phyloP scores from a whole-genome alignment of 2,888 invertebrate species.

The Plagiodera versicolora region DNA sequence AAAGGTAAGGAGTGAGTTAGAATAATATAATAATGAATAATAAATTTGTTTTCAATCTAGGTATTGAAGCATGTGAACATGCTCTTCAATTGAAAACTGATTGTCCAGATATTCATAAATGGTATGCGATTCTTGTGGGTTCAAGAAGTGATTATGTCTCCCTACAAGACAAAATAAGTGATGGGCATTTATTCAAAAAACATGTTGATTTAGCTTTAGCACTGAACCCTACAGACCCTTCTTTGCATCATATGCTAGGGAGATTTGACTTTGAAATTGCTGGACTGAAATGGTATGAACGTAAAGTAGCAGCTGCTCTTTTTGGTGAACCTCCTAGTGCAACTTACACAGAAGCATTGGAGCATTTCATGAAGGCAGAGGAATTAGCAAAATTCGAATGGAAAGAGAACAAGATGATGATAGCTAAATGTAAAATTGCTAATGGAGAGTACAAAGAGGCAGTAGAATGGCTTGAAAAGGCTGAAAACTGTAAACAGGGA shows the following conservation, averaged over 20 bases:
- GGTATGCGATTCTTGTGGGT: slow-evolving; percentile 68
- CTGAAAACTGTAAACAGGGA: slow-evolving; percentile 29
- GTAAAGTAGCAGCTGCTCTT: slow-evolving; percentile 65
- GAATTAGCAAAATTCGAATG: slow-evolving; percentile 57
- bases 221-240: slow-evolving; percentile 63
- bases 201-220: slow-evolving; percentile 68
- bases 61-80: slow-evolving; percentile 60
- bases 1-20: slow-evolving; percentile 45
- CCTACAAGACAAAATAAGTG: slow-evolving; percentile 65
- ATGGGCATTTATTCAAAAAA: slow-evolving; percentile 67
- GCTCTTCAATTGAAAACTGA: slow-evolving; percentile 58
- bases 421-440: slow-evolving; percentile 62
- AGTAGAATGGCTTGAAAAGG: slow-evolving; percentile 56
- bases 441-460: slow-evolving; percentile 57
- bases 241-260: slow-evolving; percentile 69
- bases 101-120: slow-evolving; percentile 68
- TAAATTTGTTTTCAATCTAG: no score
- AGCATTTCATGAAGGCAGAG: slow-evolving; percentile 60
- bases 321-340: slow-evolving; percentile 66
- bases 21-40: no score
- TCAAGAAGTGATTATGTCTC: slow-evolving; percentile 62
- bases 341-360: slow-evolving; percentile 64
- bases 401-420: slow-evolving; percentile 61
- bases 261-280: slow-evolving; percentile 69
- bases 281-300: slow-evolving; percentile 58